phyloP scores from a whole-genome alignment of 2,113 vertebrate genomes.

The Naja naja region DNA sequence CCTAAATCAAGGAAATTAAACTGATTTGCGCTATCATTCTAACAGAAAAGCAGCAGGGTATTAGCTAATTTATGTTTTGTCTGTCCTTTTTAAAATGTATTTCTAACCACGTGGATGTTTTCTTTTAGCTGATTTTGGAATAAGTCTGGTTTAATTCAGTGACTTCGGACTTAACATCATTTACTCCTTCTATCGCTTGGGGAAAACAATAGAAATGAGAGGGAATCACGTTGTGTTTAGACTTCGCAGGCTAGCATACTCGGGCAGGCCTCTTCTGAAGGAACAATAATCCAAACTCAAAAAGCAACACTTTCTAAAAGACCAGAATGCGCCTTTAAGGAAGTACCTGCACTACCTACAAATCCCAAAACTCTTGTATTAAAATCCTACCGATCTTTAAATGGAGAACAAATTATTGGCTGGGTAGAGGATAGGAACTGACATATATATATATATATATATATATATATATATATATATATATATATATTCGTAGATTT shows the following conservation, averaged over 20 bases:
- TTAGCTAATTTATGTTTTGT: not conserved
- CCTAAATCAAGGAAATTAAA: not conserved
- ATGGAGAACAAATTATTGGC: not conserved
- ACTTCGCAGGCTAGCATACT: too few species aligned
- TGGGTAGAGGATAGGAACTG: too few species aligned
- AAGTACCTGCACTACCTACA: not conserved
- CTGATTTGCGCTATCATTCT: not conserved
- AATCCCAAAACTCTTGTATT: not conserved
- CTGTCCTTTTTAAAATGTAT: not conserved
- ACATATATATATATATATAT: too few species aligned
- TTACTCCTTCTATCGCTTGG: not conserved
- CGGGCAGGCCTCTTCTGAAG: not conserved
- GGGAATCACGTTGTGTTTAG: not conserved
- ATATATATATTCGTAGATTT: too few species aligned
- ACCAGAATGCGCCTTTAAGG: not conserved
- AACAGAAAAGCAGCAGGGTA: not conserved
- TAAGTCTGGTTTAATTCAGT: not conserved
- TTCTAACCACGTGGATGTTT: not conserved
- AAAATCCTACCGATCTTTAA: not conserved
- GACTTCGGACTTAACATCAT: not conserved
- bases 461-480: too few species aligned
- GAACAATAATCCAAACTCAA: not conserved
- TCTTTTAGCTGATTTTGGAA: not conserved
- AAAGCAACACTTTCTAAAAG: not conserved
- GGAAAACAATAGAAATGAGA: not conserved